A percentile compares a stretch with the other conserved stretches of the same genome.
phyloP scores from a whole-genome alignment of 2,888 invertebrate species.

The Acrobasis repandana region DNA sequence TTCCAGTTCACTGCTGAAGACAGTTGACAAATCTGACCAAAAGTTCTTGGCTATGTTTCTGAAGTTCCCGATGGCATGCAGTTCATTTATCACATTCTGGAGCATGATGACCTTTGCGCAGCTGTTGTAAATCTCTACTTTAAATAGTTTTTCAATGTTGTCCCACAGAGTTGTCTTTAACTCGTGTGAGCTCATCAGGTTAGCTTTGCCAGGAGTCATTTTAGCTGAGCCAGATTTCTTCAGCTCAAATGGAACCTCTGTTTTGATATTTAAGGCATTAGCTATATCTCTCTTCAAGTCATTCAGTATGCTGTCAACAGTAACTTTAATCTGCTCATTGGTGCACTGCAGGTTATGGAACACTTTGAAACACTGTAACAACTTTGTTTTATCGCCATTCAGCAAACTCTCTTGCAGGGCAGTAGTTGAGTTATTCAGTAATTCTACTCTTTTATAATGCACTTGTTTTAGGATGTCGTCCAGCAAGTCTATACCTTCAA shows the following conservation, averaged over 20 bases:
- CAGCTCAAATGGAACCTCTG: slow-evolving; percentile 64
- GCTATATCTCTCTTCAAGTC: slow-evolving; percentile 79
- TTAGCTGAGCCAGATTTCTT: slow-evolving; percentile 69
- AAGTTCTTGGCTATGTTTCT: slow-evolving; percentile 78
- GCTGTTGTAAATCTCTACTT: slow-evolving; percentile 87
- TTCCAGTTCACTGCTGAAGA: slow-evolving; percentile 77
- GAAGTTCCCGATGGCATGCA: slow-evolving; percentile 78
- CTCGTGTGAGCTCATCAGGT: slow-evolving; percentile 79
- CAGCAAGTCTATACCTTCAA: slow-evolving; percentile 91
- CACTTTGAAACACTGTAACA: slow-evolving; percentile 84
- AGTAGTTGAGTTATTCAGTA: slow-evolving; percentile 90
- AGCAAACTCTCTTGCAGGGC: slow-evolving; percentile 91
- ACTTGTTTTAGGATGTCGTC: slow-evolving; percentile 90
- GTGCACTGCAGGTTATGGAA: slow-evolving; percentile 76
- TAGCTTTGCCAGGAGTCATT: slow-evolving; percentile 76
- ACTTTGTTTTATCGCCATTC: slow-evolving; percentile 86
- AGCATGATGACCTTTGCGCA: slow-evolving; percentile 86
- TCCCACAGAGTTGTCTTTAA: slow-evolving; percentile 89
- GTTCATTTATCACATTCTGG: slow-evolving; percentile 76
- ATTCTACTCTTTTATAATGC: slow-evolving; percentile 86
- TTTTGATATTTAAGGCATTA: slow-evolving; percentile 76
- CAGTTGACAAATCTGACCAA: slow-evolving; percentile 81
- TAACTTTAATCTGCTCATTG: slow-evolving; percentile 76
- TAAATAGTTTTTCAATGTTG: slow-evolving; percentile 93
- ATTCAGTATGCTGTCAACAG: slow-evolving; percentile 77